These are phyloP conservation scores for Agelastica alni DNA, from an alignment of 2,888 invertebrate genomes.

Conservation along the genomic window DNA sequence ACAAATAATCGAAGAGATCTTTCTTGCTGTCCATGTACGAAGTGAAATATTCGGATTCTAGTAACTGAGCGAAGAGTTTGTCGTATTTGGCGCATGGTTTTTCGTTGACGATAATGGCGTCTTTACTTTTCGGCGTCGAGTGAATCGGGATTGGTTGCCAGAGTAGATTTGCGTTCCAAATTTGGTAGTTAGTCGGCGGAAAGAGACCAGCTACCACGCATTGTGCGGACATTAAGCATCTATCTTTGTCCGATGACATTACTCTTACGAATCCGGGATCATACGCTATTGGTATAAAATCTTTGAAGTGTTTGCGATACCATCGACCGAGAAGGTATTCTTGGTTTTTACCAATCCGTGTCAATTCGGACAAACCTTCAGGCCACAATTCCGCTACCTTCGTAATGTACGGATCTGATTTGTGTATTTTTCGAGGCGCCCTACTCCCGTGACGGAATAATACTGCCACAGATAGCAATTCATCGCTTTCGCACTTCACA, in stretches of 20 bases:
- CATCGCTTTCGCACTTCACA: slow-evolving; percentile 1
- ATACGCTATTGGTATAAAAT: slow-evolving; percentile 61
- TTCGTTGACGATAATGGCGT: slow-evolving; percentile 52
- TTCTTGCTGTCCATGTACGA: slow-evolving; percentile 56
- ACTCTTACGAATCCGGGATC: slow-evolving; percentile 61
- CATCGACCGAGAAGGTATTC: slow-evolving; percentile 65
- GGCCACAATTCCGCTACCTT: slow-evolving; percentile 22
- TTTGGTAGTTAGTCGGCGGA: slow-evolving; percentile 62
- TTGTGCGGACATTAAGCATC: slow-evolving; percentile 84
- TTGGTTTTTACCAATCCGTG: slow-evolving; percentile 19
- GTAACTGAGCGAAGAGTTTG: slow-evolving; percentile 17
- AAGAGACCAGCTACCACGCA: slow-evolving; percentile 76
- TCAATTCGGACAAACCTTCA: slow-evolving; percentile 25
- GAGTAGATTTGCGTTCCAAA: slow-evolving; percentile 63
- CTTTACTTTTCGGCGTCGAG: slow-evolving; percentile 63
- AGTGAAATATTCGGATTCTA: slow-evolving; percentile 6
- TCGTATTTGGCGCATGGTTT: slow-evolving; percentile 31
- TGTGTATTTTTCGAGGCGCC: slow-evolving; percentile 18
- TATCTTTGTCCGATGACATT: slow-evolving; percentile 78
- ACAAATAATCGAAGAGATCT: slow-evolving; percentile 65
- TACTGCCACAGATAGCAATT: slow-evolving; percentile 26
- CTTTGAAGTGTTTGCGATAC: slow-evolving; percentile 69
- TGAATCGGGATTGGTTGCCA: slow-evolving; percentile 80
- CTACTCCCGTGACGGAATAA: slow-evolving; percentile 27
- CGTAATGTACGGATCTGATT: slow-evolving; percentile 21